Evolutionary conservation across 30 jellyfish, hydroid and myxozoan species (phyloP), one percentile per base, ranked within the genome.

Genomic region (Hydra vulgaris): DNA sequence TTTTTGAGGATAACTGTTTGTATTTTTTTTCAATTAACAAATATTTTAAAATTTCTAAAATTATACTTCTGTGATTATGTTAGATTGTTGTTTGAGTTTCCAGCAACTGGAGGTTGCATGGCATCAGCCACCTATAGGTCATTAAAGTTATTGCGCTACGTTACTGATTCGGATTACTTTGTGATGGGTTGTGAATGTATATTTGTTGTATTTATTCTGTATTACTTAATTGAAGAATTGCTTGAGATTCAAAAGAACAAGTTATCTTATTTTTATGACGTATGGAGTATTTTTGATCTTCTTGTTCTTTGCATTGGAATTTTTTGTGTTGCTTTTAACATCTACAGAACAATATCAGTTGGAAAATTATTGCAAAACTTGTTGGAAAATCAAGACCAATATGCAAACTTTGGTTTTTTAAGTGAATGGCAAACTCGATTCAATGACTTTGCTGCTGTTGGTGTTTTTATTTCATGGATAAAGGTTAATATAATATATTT

Each of bases 101-200:
- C 99, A 18, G 99, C 99, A 68, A 94, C 99, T 72, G 99, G 99
- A 0, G 99, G 99, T 17, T 88, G 96, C 74, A 78, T 94, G 23
- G 95, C 99, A 15, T 84, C 21, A 71, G 52, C 80, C 81, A 84
- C 56, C 17, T 94, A 87, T 88, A 94, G 99, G 0, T 87, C 99
- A 27, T 71, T 94, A 71, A 94, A 94, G 84, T 93, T 94, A 80
- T 81, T 94, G 73, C 95, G 99, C 25, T 94, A 94, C 79, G 99
- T 94, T 72, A 76, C 94, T 4, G 68, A 96, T 0, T 53, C 87
- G 85, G 99, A 94, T 74, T 77, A 84, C 80, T 87, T 94, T 76
- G 96, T 94, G 78, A 81, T 87, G 96, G 99, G 96, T 1, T 94
- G 99, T 73, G 99, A 94, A 79, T 95, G 97, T 7, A 73, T 94